These are phyloP conservation scores for Drosophila leontia DNA, from an alignment of 1,140 invertebrate species.

Conservation along the genomic window DNA sequence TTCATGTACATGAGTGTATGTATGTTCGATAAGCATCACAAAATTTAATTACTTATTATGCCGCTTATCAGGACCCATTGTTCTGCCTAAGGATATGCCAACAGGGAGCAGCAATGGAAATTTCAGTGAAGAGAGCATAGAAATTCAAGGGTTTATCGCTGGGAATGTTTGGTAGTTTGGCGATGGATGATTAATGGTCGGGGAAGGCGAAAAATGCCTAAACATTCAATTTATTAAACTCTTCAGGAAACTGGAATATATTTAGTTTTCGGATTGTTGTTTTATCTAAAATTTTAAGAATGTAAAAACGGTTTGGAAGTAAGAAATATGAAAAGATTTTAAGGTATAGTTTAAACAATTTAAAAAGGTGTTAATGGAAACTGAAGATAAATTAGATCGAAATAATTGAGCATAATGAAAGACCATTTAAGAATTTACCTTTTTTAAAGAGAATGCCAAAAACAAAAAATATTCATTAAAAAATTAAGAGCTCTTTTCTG, in stretches of 20 bases:
- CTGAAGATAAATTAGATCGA: too few species aligned
- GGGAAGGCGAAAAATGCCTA: neutral
- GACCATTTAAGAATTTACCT: too few species aligned
- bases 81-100: slow-evolving; percentile 35
- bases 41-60: slow-evolving; percentile 74
- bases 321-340: neutral
- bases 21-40: slow-evolving; percentile 58
- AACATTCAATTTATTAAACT: neutral
- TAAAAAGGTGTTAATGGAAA: too few species aligned
- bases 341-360: neutral
- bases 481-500: too few species aligned
- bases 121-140: slow-evolving; percentile 19
- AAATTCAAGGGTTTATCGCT: slow-evolving; percentile 45
- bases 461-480: too few species aligned
- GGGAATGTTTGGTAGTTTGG: slow-evolving; percentile 21
- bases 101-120: slow-evolving; percentile 10
- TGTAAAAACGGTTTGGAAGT: neutral
- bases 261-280: neutral
- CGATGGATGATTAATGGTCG: slow-evolving; percentile 36
- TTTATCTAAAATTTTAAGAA: neutral
- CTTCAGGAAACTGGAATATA: neutral
- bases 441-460: too few species aligned
- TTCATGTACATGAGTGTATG: neutral
- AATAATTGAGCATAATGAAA: too few species aligned
- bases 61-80: slow-evolving; percentile 62